Evolutionary conservation across 2,797 vertebrate species (phyloP).

Genomic region (Capromys pilorides): DNA sequence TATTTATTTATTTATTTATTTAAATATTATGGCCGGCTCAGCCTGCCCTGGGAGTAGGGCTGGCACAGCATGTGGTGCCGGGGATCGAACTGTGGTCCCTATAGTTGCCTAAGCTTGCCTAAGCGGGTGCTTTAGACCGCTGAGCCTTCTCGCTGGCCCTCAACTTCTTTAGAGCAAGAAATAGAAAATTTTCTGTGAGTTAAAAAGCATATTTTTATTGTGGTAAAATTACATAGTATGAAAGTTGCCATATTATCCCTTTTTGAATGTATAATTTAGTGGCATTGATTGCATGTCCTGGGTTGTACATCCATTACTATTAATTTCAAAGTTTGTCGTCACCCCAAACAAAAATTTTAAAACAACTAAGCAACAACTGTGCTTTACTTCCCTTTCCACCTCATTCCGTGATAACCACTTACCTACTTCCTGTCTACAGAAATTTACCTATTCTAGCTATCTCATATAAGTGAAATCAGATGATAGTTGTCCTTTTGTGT

Average conservation of each 20-base stretch:
- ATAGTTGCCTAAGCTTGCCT: no score
- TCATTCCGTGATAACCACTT: background rate
- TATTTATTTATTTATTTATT: no score
- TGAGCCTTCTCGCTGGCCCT: background rate
- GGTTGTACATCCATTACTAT: background rate
- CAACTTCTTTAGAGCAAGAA: background rate
- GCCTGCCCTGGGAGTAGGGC: no score
- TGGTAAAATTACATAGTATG: background rate
- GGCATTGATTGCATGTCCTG: background rate
- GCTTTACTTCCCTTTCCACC: background rate
- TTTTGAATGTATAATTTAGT: background rate
- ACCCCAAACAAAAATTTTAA: background rate
- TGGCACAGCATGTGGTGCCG: no score
- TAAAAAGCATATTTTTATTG: background rate
- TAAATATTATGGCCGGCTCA: no score
- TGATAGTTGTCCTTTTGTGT: background rate
- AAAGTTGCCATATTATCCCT: background rate
- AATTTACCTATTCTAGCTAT: background rate
- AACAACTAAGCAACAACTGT: background rate
- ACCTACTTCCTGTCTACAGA: background rate
- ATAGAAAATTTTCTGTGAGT: background rate
- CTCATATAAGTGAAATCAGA: background rate
- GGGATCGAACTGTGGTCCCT: no score
- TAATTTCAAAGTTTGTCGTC: background rate
- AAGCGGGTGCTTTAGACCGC: no score